Evolutionary conservation across 2,797 vertebrate species (phyloP), one percentile per base, ranked within the genome.

Genomic region (Acipenser oxyrinchus): DNA sequence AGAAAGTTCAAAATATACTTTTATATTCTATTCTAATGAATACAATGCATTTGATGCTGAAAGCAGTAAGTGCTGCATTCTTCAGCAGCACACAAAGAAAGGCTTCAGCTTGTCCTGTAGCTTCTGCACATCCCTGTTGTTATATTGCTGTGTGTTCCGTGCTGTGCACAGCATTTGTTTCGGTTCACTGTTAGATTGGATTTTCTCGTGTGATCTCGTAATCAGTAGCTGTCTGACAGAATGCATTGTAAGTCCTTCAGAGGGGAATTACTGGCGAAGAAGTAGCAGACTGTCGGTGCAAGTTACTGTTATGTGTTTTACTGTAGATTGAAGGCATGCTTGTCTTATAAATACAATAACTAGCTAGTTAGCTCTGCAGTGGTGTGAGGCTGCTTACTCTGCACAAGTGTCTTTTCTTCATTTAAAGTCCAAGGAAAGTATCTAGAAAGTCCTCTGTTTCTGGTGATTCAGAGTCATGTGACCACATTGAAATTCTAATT

Each of bases 311-410:
- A 62, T 12, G 51, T 64, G 13, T 55, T 51, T 60, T 63, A 67
- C 62, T 59, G 50, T 49, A 11, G 51, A n/a, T 49, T 53, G 64
- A 70, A 55, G 37, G 51, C 62, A 23, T 58, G 64, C 64, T 68
- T 65, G 12, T 65, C 58, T 65, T 62, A 62, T 51, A 51, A 57
- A 62, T 62, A 60, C 61, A 66, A 51, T 50, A 61, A 57, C 59
- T 49, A 37, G 11, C 51, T 6, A 62, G 55, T 11, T 48, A 65
- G 8, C 63, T 58, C 48, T 18, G 18, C 48, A 18, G n/a, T 51
- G 48, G n/a, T 12, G 23, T 7, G 18, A 9, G 50, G 49, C 10
- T 50, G 13, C 58, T 11, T 51, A 59, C 12, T 53, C 13, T 68
- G 50, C 48, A 62, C 9, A 55, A 37, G 48, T 9, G 48, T 37